A percentile compares a stretch with the other conserved stretches of the same genome.
These are phyloP conservation scores for Heliconius sara DNA, from an alignment of 2,888 invertebrate species.

Conservation along the genomic window DNA sequence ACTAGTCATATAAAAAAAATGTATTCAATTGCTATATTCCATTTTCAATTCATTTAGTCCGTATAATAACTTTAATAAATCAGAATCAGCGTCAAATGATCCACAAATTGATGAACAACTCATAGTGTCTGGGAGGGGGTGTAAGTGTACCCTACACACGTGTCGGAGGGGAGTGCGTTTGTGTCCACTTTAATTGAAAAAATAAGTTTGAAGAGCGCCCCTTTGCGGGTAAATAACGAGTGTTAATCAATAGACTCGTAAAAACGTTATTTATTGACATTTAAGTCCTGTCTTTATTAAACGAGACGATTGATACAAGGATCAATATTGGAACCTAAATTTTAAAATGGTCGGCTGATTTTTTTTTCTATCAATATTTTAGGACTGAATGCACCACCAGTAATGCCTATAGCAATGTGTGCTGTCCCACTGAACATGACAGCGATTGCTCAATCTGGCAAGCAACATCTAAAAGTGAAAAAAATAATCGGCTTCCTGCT, in stretches of 20 bases:
- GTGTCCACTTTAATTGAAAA: constrained; percentile 76
- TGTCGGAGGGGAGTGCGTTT: constrained; percentile 74
- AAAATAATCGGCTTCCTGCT: too few species aligned
- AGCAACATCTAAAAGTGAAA: too few species aligned
- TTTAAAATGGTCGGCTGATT: too few species aligned
- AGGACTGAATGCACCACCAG: too few species aligned
- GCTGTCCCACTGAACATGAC: too few species aligned
- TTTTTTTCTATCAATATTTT: too few species aligned
- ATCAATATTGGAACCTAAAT: too few species aligned
- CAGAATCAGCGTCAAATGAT: constrained; percentile 57
- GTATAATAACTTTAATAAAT: not conserved
- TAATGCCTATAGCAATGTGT: too few species aligned
- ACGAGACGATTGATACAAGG: not conserved
- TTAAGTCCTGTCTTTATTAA: not conserved
- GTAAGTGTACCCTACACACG: constrained; percentile 70
- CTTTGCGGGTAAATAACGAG: constrained; percentile 40
- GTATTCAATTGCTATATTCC: not conserved
- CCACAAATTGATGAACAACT: constrained; percentile 72
- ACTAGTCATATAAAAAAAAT: not conserved
- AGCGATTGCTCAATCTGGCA: too few species aligned
- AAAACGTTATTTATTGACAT: constrained; percentile 16
- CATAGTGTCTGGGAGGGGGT: constrained; percentile 68
- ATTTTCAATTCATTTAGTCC: not conserved
- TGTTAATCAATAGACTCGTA: constrained; percentile 29
- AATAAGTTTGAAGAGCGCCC: constrained; percentile 60